Evolutionary conservation across 2,113 vertebrate species (phyloP).

Genomic region (Pseudorhombus dupliciocellatus): DNA sequence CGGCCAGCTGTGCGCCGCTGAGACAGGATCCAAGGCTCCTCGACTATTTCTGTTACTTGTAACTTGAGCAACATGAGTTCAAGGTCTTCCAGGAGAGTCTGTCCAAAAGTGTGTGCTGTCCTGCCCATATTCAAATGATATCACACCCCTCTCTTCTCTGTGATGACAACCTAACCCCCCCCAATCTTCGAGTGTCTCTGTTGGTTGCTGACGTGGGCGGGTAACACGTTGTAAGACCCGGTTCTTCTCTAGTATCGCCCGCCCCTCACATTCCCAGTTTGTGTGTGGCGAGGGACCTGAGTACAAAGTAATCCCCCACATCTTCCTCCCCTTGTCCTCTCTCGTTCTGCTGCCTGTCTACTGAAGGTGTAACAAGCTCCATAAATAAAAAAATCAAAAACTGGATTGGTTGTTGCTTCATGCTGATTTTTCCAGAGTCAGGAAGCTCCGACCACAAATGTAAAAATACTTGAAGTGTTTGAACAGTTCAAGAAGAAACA

Average conservation of each 20-base stretch:
- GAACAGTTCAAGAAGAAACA: conserved; percentile 23
- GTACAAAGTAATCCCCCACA: neutral
- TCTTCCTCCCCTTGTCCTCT: neutral
- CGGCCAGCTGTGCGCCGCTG: neutral
- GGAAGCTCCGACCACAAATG: conserved; percentile 1
- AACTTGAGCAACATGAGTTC: neutral
- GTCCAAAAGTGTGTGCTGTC: neutral
- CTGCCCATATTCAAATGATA: no score
- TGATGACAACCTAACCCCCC: no score
- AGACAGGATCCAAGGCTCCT: neutral
- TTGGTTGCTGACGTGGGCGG: no score
- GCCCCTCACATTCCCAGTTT: neutral
- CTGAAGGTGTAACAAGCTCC: neutral
- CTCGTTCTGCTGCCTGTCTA: neutral
- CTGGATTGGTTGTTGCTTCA: neutral
- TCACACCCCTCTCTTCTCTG: no score
- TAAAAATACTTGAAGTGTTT: conserved; percentile 20
- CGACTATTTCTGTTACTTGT: no score
- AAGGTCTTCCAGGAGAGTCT: neutral
- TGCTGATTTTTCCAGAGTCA: neutral
- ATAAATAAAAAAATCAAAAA: neutral
- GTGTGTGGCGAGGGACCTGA: no score
- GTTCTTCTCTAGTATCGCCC: neutral
- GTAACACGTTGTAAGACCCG: no score
- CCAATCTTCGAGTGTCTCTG: no score